A percentile compares a stretch with the other conserved stretches of the same genome.
phyloP scores from a whole-genome alignment of 2,113 vertebrate genomes.

The Zosterops pallidus region DNA sequence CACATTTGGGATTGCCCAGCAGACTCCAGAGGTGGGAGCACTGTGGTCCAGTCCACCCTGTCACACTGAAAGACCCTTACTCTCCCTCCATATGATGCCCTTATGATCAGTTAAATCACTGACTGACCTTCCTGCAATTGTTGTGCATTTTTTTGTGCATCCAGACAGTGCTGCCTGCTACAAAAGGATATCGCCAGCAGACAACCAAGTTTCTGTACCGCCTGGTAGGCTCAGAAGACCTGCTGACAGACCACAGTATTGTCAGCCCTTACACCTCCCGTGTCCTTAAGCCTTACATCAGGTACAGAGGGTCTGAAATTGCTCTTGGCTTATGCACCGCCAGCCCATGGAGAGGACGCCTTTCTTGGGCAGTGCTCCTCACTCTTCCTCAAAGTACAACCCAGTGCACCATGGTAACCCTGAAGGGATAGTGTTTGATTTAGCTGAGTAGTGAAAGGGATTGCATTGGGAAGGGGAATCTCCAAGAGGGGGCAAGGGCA shows the following conservation, averaged over 20 bases:
- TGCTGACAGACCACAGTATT: constrained; percentile 82
- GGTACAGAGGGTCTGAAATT: constrained; percentile 70
- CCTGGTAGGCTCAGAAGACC: constrained; percentile 86
- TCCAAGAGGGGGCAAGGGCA: neutral
- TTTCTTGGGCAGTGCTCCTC: neutral
- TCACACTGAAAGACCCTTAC: neutral
- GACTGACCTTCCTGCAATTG: neutral
- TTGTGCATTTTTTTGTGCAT: neutral
- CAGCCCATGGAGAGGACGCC: neutral
- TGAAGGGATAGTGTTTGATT: neutral
- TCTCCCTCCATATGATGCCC: neutral
- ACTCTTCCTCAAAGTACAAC: neutral
- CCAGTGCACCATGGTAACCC: neutral
- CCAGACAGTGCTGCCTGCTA: constrained; percentile 79
- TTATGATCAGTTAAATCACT: neutral
- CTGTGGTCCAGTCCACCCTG: neutral
- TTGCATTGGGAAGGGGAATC: neutral
- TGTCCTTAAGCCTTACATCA: constrained; percentile 93
- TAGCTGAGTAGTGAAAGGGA: neutral
- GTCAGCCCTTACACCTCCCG: constrained; percentile 94
- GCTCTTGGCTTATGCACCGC: neutral
- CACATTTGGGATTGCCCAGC: neutral
- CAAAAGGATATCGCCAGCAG: constrained; percentile 77
- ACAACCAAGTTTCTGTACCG: constrained; percentile 87
- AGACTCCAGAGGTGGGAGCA: neutral